Percentiles rank a stretch among this genome's conserved stretches.
phyloP scores from a whole-genome alignment of 2,113 vertebrate species.

The Phrynocephalus versicolor region DNA sequence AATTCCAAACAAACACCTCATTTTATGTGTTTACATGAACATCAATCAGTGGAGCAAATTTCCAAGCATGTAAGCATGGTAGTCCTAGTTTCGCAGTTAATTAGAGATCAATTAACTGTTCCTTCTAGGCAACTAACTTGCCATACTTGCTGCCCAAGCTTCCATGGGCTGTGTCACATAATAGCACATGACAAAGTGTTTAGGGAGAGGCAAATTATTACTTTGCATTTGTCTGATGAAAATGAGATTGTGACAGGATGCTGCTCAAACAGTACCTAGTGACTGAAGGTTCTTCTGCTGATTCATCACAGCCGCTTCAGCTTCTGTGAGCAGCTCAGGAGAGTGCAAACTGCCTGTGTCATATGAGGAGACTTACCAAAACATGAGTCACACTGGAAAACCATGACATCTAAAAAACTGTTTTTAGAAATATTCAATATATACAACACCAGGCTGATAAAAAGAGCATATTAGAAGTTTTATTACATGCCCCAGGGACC shows the following conservation, averaged over 20 bases:
- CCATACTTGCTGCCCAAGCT: slow-evolving; percentile 17
- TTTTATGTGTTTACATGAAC: background rate
- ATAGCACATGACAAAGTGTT: background rate
- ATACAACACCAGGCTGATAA: background rate
- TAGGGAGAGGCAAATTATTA: background rate
- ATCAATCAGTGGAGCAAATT: background rate
- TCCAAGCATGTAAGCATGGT: background rate
- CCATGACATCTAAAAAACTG: background rate
- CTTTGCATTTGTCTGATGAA: background rate
- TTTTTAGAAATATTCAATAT: background rate
- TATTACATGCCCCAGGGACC: background rate
- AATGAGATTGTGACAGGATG: background rate
- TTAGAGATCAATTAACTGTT: slow-evolving; percentile 1
- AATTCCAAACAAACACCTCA: background rate
- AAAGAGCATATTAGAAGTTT: background rate
- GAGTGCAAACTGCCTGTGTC: background rate
- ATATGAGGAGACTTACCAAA: background rate
- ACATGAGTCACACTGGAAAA: background rate
- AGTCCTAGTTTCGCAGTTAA: background rate
- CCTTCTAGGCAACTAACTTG: slow-evolving; percentile 17
- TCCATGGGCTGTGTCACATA: background rate
- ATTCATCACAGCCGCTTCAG: slow-evolving; percentile 4
- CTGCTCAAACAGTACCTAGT: slow-evolving; percentile 1
- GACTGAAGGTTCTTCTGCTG: background rate
- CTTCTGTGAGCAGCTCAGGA: background rate